Conservation (phyloP, 92 coral and sea anemone species). For the Heliopora coerulea region DNA sequence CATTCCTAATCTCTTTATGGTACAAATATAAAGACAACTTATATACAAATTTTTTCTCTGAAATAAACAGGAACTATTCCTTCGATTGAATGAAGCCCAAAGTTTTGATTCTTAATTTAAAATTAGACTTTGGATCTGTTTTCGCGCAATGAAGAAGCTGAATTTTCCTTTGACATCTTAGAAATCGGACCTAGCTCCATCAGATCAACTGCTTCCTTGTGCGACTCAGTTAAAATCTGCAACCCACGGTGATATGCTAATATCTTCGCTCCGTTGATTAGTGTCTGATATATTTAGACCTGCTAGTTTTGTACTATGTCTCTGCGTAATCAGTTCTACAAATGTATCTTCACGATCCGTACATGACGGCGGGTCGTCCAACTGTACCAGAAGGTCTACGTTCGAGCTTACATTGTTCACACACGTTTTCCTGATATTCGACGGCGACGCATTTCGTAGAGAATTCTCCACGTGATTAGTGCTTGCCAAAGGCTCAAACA, state of each 20-base stretch:
- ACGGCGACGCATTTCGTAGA: neutral
- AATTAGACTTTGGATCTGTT: neutral
- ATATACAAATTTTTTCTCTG: no score
- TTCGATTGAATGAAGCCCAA: neutral
- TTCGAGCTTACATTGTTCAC: neutral
- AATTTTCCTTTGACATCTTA: neutral
- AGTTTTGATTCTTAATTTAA: neutral
- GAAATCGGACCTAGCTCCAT: no score
- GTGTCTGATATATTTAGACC: neutral
- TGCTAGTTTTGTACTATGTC: conserved; percentile 1
- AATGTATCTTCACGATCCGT: conserved; percentile 11
- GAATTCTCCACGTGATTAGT: neutral
- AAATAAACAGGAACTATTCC: neutral
- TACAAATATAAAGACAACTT: no score
- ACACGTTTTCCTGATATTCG: neutral
- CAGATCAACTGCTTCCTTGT: neutral
- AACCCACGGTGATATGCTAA: neutral
- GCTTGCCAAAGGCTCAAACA: conserved; percentile 21
- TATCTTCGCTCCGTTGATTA: neutral
- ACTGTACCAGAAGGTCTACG: neutral
- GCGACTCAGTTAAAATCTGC: neutral
- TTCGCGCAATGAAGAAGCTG: neutral
- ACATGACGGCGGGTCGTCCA: neutral
- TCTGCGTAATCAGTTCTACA: conserved; percentile 15
- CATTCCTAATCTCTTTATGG: no score